These are phyloP conservation scores for Miltochrista miniata DNA, from an alignment of 2,888 invertebrate genomes.

Conservation along the genomic window DNA sequence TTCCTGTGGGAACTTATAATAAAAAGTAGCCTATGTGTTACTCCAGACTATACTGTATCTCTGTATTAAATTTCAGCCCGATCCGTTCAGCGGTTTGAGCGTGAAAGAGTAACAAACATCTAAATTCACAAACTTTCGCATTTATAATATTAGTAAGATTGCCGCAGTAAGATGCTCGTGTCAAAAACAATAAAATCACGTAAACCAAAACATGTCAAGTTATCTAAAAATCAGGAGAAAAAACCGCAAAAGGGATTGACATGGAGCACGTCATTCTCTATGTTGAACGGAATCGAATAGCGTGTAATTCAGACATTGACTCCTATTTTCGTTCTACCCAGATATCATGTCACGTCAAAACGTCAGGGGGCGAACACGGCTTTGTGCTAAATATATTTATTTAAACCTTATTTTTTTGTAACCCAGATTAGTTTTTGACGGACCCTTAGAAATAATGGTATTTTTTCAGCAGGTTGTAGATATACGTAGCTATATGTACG, in stretches of 20 bases:
- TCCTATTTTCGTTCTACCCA: slow-evolving; percentile 47
- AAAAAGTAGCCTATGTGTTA: too few relatives aligned
- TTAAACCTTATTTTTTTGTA: slow-evolving; percentile 18
- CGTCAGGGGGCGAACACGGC: slow-evolving; percentile 43
- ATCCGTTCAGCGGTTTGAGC: too few relatives aligned
- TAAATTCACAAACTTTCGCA: too few relatives aligned
- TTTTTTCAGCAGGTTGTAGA: neutral
- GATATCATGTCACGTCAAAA: slow-evolving; percentile 63
- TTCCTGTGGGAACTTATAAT: too few relatives aligned
- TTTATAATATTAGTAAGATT: too few relatives aligned
- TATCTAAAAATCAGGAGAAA: slow-evolving; percentile 3
- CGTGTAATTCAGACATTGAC: slow-evolving; percentile 61
- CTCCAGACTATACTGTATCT: too few relatives aligned
- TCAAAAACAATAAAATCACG: neutral
- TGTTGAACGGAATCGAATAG: slow-evolving; percentile 47
- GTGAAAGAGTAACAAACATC: too few relatives aligned
- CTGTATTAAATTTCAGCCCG: too few relatives aligned
- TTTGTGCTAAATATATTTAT: slow-evolving; percentile 14
- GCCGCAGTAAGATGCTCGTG: neutral
- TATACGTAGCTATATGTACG: too few relatives aligned
- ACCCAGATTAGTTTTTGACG: slow-evolving; percentile 8
- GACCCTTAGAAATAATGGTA: neutral
- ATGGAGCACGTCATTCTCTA: slow-evolving; percentile 27
- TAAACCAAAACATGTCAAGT: neutral
- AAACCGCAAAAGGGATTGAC: slow-evolving; percentile 24